phyloP scores from a whole-genome alignment of 2,113 vertebrate genomes.

The Leptodactylus fuscus region DNA sequence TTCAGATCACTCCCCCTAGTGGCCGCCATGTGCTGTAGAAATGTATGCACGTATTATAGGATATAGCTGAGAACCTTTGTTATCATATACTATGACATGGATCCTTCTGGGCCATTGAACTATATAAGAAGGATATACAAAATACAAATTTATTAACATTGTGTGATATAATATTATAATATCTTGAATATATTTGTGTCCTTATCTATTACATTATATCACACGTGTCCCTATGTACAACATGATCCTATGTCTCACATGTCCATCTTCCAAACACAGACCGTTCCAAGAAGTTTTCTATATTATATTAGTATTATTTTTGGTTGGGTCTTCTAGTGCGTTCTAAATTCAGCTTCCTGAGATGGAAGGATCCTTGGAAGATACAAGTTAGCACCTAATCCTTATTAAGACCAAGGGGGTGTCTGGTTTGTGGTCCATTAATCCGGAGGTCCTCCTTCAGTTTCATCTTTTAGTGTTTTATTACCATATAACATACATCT shows the following conservation, averaged over 20 bases:
- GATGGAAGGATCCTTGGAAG: background rate
- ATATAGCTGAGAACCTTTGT: too few species aligned
- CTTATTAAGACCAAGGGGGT: slow-evolving; percentile 30
- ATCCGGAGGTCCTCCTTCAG: slow-evolving; percentile 32
- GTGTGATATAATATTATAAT: background rate
- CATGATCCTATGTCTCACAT: too few species aligned
- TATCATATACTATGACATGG: too few species aligned
- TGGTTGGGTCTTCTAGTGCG: background rate
- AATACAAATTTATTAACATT: background rate
- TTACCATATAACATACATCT: slow-evolving; percentile 43
- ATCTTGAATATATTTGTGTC: background rate
- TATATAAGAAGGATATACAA: too few species aligned
- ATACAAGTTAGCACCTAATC: slow-evolving; percentile 52
- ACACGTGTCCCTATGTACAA: background rate
- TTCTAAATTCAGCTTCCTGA: slow-evolving; percentile 26
- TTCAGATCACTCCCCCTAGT: too few species aligned
- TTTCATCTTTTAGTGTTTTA: slow-evolving; percentile 32
- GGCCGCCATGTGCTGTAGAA: too few species aligned
- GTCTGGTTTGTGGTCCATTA: slow-evolving; percentile 50
- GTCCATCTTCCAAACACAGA: background rate
- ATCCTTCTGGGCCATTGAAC: too few species aligned
- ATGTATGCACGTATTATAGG: too few species aligned
- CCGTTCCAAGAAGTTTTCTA: background rate
- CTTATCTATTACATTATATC: background rate
- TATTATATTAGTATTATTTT: slow-evolving; percentile 15